Percentiles rank a stretch among this genome's conserved stretches.
Evolutionary conservation across 2,888 invertebrate genomes (phyloP).

Genomic region (Epistrophe grossulariae): DNA sequence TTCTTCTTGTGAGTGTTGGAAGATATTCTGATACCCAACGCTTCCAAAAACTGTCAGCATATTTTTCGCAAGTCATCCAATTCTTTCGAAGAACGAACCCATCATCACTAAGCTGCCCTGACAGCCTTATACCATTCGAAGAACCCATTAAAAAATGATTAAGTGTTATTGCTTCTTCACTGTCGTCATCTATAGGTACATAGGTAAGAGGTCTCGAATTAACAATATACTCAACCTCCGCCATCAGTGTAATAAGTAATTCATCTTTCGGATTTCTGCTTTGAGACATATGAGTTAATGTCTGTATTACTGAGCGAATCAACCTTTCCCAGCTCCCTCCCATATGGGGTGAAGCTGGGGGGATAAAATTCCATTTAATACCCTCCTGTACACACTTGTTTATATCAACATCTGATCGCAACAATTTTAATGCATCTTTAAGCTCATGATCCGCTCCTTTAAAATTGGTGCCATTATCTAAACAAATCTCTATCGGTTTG

Average conservation of each 20-base stretch:
- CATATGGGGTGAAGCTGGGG: conserved; percentile 30
- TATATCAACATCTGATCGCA: background rate
- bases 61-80: conserved; percentile 21
- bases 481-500: conserved; percentile 40
- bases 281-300: background rate
- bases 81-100: conserved; percentile 17
- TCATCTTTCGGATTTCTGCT: conserved; percentile 24
- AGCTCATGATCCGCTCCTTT: conserved; percentile 45
- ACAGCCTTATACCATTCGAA: conserved; percentile 18
- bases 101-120: conserved; percentile 24
- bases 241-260: conserved; percentile 32
- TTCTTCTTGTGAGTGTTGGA: conserved; percentile 2
- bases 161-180: conserved; percentile 35
- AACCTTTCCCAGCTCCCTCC: conserved; percentile 32
- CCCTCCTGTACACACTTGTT: background rate
- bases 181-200: conserved; percentile 8
- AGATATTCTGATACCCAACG: conserved; percentile 26
- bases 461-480: conserved; percentile 73
- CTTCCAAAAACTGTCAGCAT: conserved; percentile 15
- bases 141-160: conserved; percentile 39
- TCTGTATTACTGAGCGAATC: conserved; percentile 5
- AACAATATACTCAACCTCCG: conserved; percentile 21
- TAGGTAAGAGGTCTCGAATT: conserved; percentile 21
- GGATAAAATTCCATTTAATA: conserved; percentile 37
- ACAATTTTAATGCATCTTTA: background rate